Evolutionary conservation across 2,797 vertebrate species (phyloP).

Genomic region (Hyperoplus lanceolatus): DNA sequence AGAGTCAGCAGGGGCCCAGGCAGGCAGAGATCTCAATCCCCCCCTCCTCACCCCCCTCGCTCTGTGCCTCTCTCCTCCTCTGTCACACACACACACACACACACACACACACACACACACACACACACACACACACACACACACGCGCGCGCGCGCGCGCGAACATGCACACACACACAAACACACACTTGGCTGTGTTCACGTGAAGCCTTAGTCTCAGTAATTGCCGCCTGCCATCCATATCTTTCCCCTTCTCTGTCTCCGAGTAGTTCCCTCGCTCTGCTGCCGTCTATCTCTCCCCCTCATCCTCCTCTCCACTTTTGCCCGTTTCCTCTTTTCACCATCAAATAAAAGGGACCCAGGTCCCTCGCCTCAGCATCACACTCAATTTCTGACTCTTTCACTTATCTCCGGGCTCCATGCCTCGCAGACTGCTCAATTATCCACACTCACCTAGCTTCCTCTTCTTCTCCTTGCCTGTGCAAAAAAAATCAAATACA

Average conservation of each 20-base stretch:
- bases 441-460: slow-evolving; percentile 81
- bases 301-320: slow-evolving; percentile 75
- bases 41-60: slow-evolving; percentile 47
- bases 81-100: slow-evolving; percentile 43
- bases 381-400: slow-evolving; percentile 79
- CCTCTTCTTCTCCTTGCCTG: slow-evolving; percentile 46
- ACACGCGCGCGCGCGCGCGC: too few species aligned
- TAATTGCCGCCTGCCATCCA: slow-evolving; percentile 85
- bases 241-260: slow-evolving; percentile 80
- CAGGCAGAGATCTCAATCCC: slow-evolving; percentile 85
- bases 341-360: slow-evolving; percentile 76
- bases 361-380: slow-evolving; percentile 72
- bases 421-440: slow-evolving; percentile 78
- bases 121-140: slow-evolving; percentile 63
- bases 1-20: slow-evolving; percentile 84
- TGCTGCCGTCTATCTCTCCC: slow-evolving; percentile 78
- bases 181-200: slow-evolving; percentile 77
- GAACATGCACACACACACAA: slow-evolving; percentile 48
- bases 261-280: slow-evolving; percentile 71
- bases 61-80: slow-evolving; percentile 62
- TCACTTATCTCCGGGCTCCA: slow-evolving; percentile 82
- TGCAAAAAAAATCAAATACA: slow-evolving; percentile 50
- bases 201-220: slow-evolving; percentile 77
- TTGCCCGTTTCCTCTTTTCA: slow-evolving; percentile 63
- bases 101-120: slow-evolving; percentile 48